These are phyloP conservation scores for Petrocephalus schoutedeni DNA, from an alignment of 2,797 vertebrate species.

Conservation along the genomic window DNA sequence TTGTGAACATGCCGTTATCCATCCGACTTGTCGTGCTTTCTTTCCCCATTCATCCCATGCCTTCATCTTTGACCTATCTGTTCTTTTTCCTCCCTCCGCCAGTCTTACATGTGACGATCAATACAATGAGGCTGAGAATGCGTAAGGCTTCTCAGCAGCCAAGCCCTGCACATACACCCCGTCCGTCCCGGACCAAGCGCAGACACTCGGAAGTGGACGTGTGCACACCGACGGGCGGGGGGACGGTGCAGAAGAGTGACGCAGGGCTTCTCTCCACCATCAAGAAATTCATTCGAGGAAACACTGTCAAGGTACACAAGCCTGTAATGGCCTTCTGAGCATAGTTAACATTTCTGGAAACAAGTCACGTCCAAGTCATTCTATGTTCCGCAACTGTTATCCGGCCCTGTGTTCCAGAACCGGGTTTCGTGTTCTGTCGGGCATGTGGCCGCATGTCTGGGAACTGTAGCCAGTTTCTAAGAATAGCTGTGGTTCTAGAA, in stretches of 20 bases:
- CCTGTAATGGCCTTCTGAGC: not conserved
- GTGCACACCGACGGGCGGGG: slow-evolving; percentile 62
- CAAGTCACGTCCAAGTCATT: not conserved
- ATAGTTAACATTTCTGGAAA: not conserved
- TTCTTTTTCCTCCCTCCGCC: not conserved
- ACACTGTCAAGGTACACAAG: slow-evolving; percentile 81
- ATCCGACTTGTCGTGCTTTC: not conserved
- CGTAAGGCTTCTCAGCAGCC: slow-evolving; percentile 91
- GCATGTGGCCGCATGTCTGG: slow-evolving; percentile 20
- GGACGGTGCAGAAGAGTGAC: slow-evolving; percentile 84
- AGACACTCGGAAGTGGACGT: slow-evolving; percentile 84
- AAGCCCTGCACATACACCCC: slow-evolving; percentile 64
- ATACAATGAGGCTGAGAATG: slow-evolving; percentile 97
- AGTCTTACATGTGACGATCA: slow-evolving; percentile 86
- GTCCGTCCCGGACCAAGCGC: slow-evolving; percentile 79
- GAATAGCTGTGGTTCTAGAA: slow-evolving; percentile 23
- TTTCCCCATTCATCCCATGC: not conserved
- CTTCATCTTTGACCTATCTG: not conserved
- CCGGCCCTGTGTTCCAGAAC: not conserved
- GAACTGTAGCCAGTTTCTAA: slow-evolving; percentile 19
- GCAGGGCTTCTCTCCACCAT: slow-evolving; percentile 89
- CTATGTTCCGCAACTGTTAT: not conserved
- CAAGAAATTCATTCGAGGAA: slow-evolving; percentile 94
- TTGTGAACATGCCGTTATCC: not conserved
- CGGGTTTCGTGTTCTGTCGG: slow-evolving; percentile 15